Conservation (phyloP, 2,113 vertebrate genomes). For the Bufo gargarizans region DNA sequence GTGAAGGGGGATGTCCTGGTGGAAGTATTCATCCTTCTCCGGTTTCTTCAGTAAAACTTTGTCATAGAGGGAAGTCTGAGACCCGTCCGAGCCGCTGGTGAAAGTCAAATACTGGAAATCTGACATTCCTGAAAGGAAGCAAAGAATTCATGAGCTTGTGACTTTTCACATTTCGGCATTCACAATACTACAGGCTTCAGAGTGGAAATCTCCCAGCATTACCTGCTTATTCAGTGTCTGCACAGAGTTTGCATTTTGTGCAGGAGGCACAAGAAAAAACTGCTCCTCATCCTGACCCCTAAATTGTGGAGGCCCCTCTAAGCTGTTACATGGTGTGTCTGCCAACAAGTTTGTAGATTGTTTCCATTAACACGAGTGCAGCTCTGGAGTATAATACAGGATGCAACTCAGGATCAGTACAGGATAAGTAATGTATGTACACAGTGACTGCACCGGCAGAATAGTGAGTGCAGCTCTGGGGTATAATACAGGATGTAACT, state of each 20-base stretch:
- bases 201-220: not conserved
- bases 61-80: slow-evolving; percentile 84
- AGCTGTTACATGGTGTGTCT: too few species aligned
- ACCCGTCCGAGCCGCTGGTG: slow-evolving; percentile 73
- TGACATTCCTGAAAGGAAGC: slow-evolving; percentile 73
- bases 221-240: not conserved
- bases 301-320: too few species aligned
- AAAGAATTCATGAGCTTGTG: not conserved
- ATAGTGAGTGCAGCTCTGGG: too few species aligned
- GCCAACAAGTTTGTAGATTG: too few species aligned
- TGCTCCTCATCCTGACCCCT: too few species aligned
- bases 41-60: slow-evolving; percentile 84
- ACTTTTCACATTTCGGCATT: not conserved
- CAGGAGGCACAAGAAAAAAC: too few species aligned
- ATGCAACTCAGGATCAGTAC: too few species aligned
- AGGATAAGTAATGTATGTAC: too few species aligned
- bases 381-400: too few species aligned
- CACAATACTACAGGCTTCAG: not conserved
- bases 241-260: not conserved
- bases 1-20: slow-evolving; percentile 82
- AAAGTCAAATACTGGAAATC: slow-evolving; percentile 94
- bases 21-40: slow-evolving; percentile 89
- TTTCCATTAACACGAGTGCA: too few species aligned
- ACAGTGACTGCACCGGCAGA: too few species aligned
- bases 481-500: too few species aligned